Evolutionary conservation across 1,140 invertebrate species (phyloP).

Genomic region (Sycobia sp.): DNA sequence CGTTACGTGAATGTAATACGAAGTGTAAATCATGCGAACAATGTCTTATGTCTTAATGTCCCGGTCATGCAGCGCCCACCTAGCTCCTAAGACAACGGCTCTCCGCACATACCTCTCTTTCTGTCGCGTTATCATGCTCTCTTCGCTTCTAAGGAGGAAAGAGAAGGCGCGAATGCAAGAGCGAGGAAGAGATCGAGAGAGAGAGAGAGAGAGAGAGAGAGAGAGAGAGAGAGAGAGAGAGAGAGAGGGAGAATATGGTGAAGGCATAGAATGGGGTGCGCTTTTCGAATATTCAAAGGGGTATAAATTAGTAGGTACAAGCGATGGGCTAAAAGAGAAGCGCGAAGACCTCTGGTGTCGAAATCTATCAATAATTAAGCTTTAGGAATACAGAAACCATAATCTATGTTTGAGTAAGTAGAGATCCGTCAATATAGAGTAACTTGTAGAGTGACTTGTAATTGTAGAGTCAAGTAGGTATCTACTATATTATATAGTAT

Average conservation of each 20-base stretch:
- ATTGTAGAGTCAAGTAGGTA: no score
- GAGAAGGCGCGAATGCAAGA: slow-evolving; percentile 36
- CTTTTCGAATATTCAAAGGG: slow-evolving; percentile 56
- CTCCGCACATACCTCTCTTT: neutral
- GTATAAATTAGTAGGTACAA: slow-evolving; percentile 54
- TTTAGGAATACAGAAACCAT: slow-evolving; percentile 1
- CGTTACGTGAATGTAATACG: slow-evolving; percentile 61
- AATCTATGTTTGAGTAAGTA: neutral
- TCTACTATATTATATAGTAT: no score
- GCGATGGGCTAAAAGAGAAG: slow-evolving; percentile 37
- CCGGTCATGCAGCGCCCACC: slow-evolving; percentile 60
- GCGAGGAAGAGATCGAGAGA: no score
- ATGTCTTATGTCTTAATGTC: slow-evolving; percentile 65
- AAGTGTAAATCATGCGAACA: slow-evolving; percentile 63
- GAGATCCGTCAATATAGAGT: no score
- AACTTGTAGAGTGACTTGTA: no score
- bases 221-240: slow-evolving; percentile 13
- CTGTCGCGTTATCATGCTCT: no score
- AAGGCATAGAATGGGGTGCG: slow-evolving; percentile 11
- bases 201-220: no score
- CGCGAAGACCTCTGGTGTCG: slow-evolving; percentile 9
- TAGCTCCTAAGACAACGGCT: slow-evolving; percentile 48
- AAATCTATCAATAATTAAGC: slow-evolving; percentile 37
- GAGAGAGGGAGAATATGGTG: slow-evolving; percentile 39
- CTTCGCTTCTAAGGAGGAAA: slow-evolving; percentile 28